Evolutionary conservation across 2,797 vertebrate species (phyloP).

Genomic region (Orestias chungarensis): DNA sequence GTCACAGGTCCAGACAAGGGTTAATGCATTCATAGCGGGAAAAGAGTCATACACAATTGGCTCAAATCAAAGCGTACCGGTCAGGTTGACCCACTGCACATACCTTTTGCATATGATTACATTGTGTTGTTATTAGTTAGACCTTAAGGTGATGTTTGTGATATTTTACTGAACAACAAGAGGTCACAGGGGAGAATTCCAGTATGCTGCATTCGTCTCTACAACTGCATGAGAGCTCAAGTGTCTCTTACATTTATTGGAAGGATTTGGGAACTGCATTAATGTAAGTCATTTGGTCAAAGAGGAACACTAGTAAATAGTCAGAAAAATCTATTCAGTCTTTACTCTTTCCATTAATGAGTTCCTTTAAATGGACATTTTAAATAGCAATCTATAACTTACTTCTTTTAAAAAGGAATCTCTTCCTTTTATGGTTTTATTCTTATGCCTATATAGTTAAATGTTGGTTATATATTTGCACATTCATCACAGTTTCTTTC

Average conservation of each 20-base stretch:
- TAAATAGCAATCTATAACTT: background rate
- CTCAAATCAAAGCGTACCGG: background rate
- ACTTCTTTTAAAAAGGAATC: background rate
- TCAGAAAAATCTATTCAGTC: conserved; percentile 1
- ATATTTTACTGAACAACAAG: background rate
- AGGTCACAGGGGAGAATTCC: conserved; percentile 7
- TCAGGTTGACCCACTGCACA: background rate
- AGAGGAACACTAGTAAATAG: background rate
- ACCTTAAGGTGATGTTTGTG: conserved; percentile 4
- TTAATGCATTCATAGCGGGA: conserved; percentile 60
- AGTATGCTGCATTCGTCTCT: conserved; percentile 5
- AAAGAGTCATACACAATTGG: conserved; percentile 17
- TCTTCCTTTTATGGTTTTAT: background rate
- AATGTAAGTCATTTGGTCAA: conserved; percentile 1
- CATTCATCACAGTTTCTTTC: fast-evolving
- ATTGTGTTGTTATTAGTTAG: conserved; percentile 5
- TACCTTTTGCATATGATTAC: background rate
- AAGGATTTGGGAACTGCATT: conserved; percentile 2
- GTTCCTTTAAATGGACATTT: background rate
- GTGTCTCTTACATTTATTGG: conserved; percentile 7
- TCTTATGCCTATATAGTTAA: background rate
- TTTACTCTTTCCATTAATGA: conserved; percentile 5
- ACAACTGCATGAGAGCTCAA: conserved; percentile 1
- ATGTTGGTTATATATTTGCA: background rate
- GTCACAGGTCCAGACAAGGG: conserved; percentile 61